Conservation (phyloP, 2,888 invertebrate species). For the Dromius quadrimaculatus region DNA sequence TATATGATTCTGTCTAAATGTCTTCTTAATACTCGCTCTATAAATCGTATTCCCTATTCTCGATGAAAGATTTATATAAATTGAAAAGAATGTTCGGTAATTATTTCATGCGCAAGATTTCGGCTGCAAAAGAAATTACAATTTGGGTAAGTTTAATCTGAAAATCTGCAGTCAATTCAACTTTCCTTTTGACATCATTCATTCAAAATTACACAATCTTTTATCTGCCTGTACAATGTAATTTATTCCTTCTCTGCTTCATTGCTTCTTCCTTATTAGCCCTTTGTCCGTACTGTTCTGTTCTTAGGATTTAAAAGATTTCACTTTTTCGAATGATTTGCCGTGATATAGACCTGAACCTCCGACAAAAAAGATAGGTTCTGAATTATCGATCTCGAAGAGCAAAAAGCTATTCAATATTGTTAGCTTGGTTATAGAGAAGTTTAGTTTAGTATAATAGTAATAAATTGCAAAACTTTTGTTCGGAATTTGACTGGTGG, state of each 20-base stretch:
- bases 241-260: constrained; percentile 34
- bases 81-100: too few relatives aligned
- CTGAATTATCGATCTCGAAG: background rate
- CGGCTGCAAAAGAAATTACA: background rate
- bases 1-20: too few relatives aligned
- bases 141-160: constrained; percentile 21
- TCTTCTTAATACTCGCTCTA: too few relatives aligned
- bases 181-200: constrained; percentile 47
- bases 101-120: too few relatives aligned
- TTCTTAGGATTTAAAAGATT: constrained; percentile 32
- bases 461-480: constrained; percentile 25
- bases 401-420: background rate
- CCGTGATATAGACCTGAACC: background rate
- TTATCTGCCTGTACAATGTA: constrained; percentile 42
- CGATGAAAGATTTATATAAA: too few relatives aligned
- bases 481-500: constrained; percentile 6
- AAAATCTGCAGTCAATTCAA: constrained; percentile 38
- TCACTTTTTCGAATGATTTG: constrained; percentile 28
- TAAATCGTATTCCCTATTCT: too few relatives aligned
- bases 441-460: background rate
- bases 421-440: too few relatives aligned
- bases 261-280: constrained; percentile 29
- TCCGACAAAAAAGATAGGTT: too few relatives aligned
- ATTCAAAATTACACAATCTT: constrained; percentile 42
- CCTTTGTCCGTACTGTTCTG: background rate